Conservation (phyloP, 2,797 vertebrate species). For the Phrynocephalus guinanensis region DNA sequence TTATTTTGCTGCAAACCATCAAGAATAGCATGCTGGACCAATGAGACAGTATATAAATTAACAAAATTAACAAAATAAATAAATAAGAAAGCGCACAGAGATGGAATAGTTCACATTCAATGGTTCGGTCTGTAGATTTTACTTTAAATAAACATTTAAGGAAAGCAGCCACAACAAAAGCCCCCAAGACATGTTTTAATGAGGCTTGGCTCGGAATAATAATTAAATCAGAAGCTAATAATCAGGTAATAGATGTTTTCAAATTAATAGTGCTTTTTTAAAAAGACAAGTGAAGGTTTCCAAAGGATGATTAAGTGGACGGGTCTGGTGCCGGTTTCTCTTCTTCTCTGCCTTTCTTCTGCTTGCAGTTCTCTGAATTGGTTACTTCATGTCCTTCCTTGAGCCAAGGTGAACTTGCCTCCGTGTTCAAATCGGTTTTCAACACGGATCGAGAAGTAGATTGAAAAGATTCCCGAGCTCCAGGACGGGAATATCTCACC, state of each 20-base stretch:
- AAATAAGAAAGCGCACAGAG: background rate
- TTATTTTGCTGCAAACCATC: too few species aligned
- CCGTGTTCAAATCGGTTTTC: too few species aligned
- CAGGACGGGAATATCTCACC: too few species aligned
- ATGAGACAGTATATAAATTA: too few species aligned
- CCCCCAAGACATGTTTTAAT: background rate
- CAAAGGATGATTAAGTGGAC: background rate
- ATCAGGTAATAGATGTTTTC: slow-evolving; percentile 25
- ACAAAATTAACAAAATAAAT: too few species aligned
- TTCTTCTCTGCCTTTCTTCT: background rate
- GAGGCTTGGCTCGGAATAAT: slow-evolving; percentile 29
- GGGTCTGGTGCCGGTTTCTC: background rate
- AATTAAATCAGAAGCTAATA: slow-evolving; percentile 35
- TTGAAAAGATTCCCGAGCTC: too few species aligned
- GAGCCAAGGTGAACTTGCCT: too few species aligned
- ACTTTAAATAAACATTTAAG: slow-evolving; percentile 20
- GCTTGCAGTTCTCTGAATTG: background rate
- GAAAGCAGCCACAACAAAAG: slow-evolving; percentile 6
- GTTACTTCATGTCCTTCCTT: too few species aligned
- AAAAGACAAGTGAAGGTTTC: background rate
- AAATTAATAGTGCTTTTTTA: slow-evolving; percentile 25
- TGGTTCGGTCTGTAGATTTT: slow-evolving; percentile 5
- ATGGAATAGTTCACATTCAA: background rate
- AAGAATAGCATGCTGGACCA: too few species aligned
- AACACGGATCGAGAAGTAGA: too few species aligned